Evolutionary conservation across 2,888 invertebrate genomes (phyloP), one percentile per base, ranked within the genome.

Genomic region (Leucophenga montana): DNA sequence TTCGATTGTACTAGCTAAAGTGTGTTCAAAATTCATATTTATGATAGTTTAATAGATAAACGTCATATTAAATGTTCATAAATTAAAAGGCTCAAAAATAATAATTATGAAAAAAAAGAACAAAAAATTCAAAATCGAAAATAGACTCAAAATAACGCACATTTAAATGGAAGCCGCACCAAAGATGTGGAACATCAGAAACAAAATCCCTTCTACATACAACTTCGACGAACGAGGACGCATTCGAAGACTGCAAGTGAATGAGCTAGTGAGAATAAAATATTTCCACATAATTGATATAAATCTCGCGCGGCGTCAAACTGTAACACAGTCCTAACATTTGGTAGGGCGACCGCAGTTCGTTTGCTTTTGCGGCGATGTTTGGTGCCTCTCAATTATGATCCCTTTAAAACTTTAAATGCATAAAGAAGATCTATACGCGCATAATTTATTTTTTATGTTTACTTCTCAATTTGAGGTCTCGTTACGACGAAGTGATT

Each of bases 381-480:
- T 39, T 3, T 71, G 75, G 77, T 78, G 82, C 72, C 77, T 75
- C 83, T 82, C 82, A 83, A 82, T 82, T 82, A 83, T 11, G 78
- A 75, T 57, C 65, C 75, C 71, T 77, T 80, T 75, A 77, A 22
- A 75, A 53, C 78, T 74, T 71, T 74, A 74, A 59, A 67, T 53
- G 70, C 70, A 31, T 14, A 27, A 61, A n/a, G n/a, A 46, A 20
- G 50, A 61, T 33, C 61, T 76, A 77, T 69, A 75, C 68, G 73
- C 77, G 76, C 77, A 81, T 80, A 77, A 80, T 78, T 79, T 82
- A 78, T 77, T 77, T 80, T 77, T 79, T 80, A 80, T 75, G 74
- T 71, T 68, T 73, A 69, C 76, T 73, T 74, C 72, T 78, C 75
- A 74, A 82, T 79, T 78, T 74, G 69, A 69, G 73, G 75, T 68